Base-by-base conservation (phyloP, 2,888 invertebrate genomes). In the Aporophyla nigra region DNA sequence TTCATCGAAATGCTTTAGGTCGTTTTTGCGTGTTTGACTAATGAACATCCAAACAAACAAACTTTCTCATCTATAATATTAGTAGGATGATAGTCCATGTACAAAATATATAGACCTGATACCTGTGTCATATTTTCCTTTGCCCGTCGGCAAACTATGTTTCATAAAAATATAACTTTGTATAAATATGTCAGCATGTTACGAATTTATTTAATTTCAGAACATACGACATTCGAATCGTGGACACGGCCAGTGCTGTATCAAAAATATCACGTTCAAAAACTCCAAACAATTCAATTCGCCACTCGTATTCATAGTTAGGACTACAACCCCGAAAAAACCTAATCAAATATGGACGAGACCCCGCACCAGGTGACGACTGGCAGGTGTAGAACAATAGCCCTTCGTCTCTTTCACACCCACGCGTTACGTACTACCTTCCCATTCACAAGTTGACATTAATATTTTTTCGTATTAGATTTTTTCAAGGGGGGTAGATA, bases 281-380 rank as follows among this genome's bases (percentile, higher is more conserved):
- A 88, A 86, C 87, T 87, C 73, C 78, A 87, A 87, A 89, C 86
- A 87, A 89, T 89, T 88, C 86, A 88, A 90, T 90, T 87, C 83
- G 86, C 88, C 83, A 86, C 86, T 87, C 88, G 87, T 87, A 90
- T 90, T 93, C 91, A 90, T 92, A 94, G 93, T 94, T 93, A 93
- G 92, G 88, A 92, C 91, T 93, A 92, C 93, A 92, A 92, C 92
- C 92, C 92, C 92, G 90, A 92, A 93, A 93, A 94, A 94, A 93
- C 91, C 93, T 95, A 95, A 95, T 96, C 95, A 95, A 96, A 96
- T 95, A 95, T 95, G 93, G 91, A 95, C 92, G 92, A 91, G 88
- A 87, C 91, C 90, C 90, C 90, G 88, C 91, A 89, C 95, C 96
- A 95, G 95, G 94, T 96, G 95, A 94, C 90, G 92, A 86, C 87